These are phyloP conservation scores for Ceraclea dissimilis DNA, from an alignment of 2,888 invertebrate genomes.

Conservation along the genomic window DNA sequence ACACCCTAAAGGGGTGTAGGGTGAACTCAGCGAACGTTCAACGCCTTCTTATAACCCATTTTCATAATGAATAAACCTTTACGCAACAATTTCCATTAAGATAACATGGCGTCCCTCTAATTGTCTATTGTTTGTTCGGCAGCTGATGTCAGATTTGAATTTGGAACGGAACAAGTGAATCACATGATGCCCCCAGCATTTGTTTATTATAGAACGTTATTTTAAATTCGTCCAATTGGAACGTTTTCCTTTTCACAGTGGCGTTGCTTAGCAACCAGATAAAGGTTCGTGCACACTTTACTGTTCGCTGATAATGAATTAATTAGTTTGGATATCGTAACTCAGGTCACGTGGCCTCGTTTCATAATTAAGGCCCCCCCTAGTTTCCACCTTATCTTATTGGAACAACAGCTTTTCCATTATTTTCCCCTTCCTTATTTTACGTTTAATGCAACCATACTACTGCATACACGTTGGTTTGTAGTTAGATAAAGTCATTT, in stretches of 20 bases:
- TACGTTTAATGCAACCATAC: too few species aligned
- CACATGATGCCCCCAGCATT: neutral
- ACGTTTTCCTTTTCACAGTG: neutral
- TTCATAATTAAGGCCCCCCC: too few species aligned
- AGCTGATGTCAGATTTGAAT: neutral
- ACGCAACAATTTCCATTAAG: too few species aligned
- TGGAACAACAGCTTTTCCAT: too few species aligned
- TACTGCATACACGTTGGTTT: too few species aligned
- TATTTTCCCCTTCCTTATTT: too few species aligned
- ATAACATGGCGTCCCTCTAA: too few species aligned
- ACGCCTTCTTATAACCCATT: neutral
- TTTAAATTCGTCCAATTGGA: neutral
- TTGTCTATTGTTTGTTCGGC: neutral
- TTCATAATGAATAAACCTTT: neutral
- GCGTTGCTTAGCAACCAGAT: neutral
- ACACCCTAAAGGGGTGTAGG: neutral
- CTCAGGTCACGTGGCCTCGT: too few species aligned
- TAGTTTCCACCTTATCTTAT: too few species aligned
- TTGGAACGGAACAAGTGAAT: neutral
- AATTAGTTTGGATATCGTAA: neutral
- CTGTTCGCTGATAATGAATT: neutral
- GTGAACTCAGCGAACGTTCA: neutral
- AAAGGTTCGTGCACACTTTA: neutral
- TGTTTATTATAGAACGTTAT: neutral
- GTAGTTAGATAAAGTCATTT: too few species aligned